Evolutionary conservation across 2,888 invertebrate species (phyloP), one percentile per base, ranked within the genome.

Genomic region (Lasioglossum figueresi): DNA sequence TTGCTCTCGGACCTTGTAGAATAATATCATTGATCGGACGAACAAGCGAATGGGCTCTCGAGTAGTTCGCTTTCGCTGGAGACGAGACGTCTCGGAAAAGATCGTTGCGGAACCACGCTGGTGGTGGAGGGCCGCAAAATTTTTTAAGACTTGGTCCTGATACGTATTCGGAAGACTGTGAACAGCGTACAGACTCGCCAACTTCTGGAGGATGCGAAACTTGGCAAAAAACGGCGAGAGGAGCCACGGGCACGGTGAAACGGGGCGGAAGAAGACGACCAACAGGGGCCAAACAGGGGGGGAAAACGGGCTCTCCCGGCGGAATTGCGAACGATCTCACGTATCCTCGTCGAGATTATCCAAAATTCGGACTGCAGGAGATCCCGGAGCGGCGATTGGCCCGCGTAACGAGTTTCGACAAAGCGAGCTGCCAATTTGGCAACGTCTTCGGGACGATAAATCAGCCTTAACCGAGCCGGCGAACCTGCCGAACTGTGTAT

Each of bases 391-490:
- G 82, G 63, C 76, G 84, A 84, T 79, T 82, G 86, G 59, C 40
- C 68, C 56, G 84, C 73, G 83, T 89, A 89, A 90, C 89, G 88
- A 88, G 85, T 74, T 40, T 45, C 77, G 79, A 63, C 72, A 73
- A 83, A 76, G 83, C 78, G 79, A 80, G 79, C 87, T 88, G 89
- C 88, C 90, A 89, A 89, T 90, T 90, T 90, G 89, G 89, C 88
- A 87, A 72, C 74, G 85, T 76, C 73, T 79, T 77, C 81, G 73
- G 37, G 40, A 68, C 87, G 84, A 89, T 90, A 91, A 91, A 91
- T 91, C 90, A 89, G 85, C 84, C 80, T 85, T 82, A 86, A 89
- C 82, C 87, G 77, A 76, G 31, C 19, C 43, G 37, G 43, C 48
- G 52, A 66, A 77, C 75, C 79, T 52, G 77, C 76, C 83, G 82